A percentile compares a stretch with the other conserved stretches of the same genome.
These are phyloP conservation scores for Cryptoprocta ferox DNA, from an alignment of 2,797 vertebrate genomes.

Conservation along the genomic window DNA sequence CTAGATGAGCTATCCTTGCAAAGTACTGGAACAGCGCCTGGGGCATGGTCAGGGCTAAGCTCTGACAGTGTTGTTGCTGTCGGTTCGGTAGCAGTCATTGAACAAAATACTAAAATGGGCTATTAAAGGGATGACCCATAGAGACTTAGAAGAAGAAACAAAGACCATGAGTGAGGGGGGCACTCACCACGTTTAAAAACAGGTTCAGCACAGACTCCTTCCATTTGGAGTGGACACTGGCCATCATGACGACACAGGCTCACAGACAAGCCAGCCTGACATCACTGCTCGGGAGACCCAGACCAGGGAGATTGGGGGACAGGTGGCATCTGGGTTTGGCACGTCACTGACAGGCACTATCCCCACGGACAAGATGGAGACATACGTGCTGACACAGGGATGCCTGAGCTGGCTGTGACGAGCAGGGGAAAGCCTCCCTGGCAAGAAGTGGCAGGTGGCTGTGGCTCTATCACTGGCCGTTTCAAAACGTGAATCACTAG, in stretches of 20 bases:
- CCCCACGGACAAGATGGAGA: background rate
- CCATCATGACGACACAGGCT: background rate
- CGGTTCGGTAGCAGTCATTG: background rate
- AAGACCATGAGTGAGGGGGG: background rate
- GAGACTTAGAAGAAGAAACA: background rate
- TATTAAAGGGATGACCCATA: background rate
- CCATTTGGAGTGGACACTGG: background rate
- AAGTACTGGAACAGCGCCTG: background rate
- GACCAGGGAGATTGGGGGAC: background rate
- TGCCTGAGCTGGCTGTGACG: background rate
- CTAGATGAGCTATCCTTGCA: background rate
- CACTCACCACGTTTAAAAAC: background rate
- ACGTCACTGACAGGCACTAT: background rate
- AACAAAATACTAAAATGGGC: background rate
- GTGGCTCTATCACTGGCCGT: background rate
- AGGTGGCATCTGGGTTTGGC: background rate
- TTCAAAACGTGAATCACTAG: background rate
- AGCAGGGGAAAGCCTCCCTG: background rate
- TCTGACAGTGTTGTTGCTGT: too few species aligned
- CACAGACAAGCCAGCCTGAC: background rate
- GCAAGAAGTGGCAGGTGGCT: background rate
- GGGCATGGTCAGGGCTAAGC: background rate
- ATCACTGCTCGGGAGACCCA: background rate
- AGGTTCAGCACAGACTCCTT: background rate
- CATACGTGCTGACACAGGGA: fast-evolving